Evolutionary conservation across 2,888 invertebrate species (phyloP), one percentile per base, ranked within the genome.

Genomic region (Brachylomia viminalis): DNA sequence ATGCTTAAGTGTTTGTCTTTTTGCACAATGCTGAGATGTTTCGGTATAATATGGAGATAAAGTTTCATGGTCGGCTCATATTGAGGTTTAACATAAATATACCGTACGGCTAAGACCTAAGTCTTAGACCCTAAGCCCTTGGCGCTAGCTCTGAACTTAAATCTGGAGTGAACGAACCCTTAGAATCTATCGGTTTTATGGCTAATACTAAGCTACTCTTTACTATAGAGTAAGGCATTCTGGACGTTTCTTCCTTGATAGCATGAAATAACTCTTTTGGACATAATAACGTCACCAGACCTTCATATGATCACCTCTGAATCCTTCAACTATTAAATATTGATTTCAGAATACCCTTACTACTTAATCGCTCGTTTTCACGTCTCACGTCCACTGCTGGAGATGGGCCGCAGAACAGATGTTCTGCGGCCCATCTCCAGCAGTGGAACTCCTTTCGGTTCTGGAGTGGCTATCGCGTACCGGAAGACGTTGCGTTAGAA

Each of bases 31-130:
- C 23, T 64, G 23, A 68, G 66, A 72, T 68, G 76, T 77, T 74
- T 76, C 74, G 20, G 85, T 71, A 86, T 86, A 86, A 84, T 85
- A 85, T 71, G 58, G 69, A 81, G 72, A 88, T 87, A 85, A 88
- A 85, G 77, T 76, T 83, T 83, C 79, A 81, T 81, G 38, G 75
- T 71, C 62, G 76, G 71, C 66, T 72, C 74, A 81, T 81, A 78
- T 78, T 68, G 70, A 47, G 42, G 77, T 38, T 87, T 85, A 66
- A 67, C 85, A 84, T 88, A 82, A 88, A 80, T 88, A 84, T 77
- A 61, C 74, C 67, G 54, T 79, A 59, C 42, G 13, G 38, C 54
- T 82, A 45, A 82, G 65, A 62, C 54, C 49, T 33, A 64, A 20
- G 30, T 47, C 58, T 65, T 77, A 67, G 62, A 15, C 33, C 27